phyloP scores from a whole-genome alignment of 2,888 invertebrate genomes.

The Prionchulus punctatus region DNA sequence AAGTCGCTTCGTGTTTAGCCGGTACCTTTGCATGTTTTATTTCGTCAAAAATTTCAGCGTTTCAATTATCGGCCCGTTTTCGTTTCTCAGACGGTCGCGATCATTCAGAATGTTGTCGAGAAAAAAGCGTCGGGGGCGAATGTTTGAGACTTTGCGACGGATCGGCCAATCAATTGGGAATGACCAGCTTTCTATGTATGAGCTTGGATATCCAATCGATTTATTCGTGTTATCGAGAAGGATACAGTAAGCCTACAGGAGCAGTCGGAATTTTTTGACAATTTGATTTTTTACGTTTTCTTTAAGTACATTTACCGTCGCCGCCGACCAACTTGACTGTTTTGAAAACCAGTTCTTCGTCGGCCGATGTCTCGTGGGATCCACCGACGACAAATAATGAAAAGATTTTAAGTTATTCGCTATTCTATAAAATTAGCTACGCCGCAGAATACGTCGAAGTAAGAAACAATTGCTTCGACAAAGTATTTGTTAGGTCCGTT shows the following conservation, averaged over 20 bases:
- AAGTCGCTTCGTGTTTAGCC: conserved; percentile 14
- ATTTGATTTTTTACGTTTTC: neutral
- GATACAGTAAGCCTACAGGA: conserved; percentile 16
- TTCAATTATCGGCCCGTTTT: conserved; percentile 12
- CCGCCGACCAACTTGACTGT: conserved; percentile 20
- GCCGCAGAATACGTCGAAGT: conserved; percentile 1
- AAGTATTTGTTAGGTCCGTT: too few species aligned
- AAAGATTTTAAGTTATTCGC: conserved; percentile 18
- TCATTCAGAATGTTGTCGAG: conserved; percentile 64
- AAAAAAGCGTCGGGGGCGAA: conserved; percentile 57
- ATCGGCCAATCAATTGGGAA: conserved; percentile 49
- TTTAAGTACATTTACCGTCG: conserved; percentile 19
- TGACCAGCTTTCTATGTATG: conserved; percentile 25
- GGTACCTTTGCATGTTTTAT: conserved; percentile 1
- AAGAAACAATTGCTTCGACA: too few species aligned
- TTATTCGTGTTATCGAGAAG: conserved; percentile 21
- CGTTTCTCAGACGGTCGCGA: conserved; percentile 44
- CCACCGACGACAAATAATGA: conserved; percentile 17
- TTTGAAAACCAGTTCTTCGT: conserved; percentile 13
- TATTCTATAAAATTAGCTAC: conserved; percentile 11
- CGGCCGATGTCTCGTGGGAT: conserved; percentile 17
- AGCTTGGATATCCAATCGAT: conserved; percentile 20
- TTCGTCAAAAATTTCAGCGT: neutral
- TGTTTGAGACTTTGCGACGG: conserved; percentile 72
- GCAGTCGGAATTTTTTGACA: neutral